Evolutionary conservation across 2,113 vertebrate genomes (phyloP).

Genomic region (Peromyscus maniculatus): DNA sequence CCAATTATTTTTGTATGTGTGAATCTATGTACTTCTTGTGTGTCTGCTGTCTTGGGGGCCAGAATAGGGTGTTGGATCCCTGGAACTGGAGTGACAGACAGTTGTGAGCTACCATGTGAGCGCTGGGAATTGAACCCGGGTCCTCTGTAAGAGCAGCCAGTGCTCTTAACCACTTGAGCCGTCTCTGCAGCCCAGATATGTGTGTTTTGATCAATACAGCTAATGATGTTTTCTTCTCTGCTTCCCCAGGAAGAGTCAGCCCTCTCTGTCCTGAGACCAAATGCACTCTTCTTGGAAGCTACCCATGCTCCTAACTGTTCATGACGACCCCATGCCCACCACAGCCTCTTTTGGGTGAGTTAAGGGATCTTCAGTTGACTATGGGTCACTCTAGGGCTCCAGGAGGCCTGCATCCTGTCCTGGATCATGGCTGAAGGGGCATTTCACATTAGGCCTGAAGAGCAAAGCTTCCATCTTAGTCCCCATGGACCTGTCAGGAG

Average conservation of each 20-base stretch:
- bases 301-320: not conserved
- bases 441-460: not conserved
- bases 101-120: not conserved
- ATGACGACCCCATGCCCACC: conserved; percentile 14
- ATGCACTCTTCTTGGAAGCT: conserved; percentile 59
- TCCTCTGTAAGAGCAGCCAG: not conserved
- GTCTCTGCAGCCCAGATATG: not conserved
- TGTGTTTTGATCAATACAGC: not conserved
- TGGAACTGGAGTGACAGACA: not conserved
- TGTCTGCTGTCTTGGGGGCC: not conserved
- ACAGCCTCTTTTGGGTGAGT: conserved; percentile 33
- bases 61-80: not conserved
- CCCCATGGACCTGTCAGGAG: accelerated
- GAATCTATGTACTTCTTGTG: not conserved
- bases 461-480: not conserved
- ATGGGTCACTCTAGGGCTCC: too few species aligned
- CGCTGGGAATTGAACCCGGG: not conserved
- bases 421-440: not conserved
- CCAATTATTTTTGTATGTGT: not conserved
- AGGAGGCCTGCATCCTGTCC: accelerated
- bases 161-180: not conserved
- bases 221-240: not conserved
- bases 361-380: accelerated
- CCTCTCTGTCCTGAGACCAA: accelerated
- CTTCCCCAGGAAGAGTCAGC: not conserved